Evolutionary conservation across 2,797 vertebrate genomes (phyloP).

Genomic region (Hoplostethus mediterraneus): DNA sequence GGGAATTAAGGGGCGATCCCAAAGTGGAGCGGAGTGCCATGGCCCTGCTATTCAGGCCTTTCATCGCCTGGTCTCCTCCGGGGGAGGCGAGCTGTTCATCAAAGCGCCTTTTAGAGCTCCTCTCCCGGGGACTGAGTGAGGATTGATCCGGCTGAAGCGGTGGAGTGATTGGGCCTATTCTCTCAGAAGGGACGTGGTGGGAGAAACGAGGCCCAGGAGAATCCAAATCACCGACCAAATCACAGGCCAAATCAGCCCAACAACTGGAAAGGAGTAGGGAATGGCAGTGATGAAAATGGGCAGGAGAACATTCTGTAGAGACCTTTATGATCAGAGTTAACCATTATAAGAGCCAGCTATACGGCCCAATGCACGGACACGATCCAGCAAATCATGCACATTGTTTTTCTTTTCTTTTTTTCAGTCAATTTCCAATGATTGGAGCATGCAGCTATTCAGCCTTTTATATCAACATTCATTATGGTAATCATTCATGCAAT

Average conservation of each 20-base stretch:
- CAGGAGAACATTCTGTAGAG: conserved; percentile 46
- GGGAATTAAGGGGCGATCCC: conserved; percentile 96
- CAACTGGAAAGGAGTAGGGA: conserved; percentile 18
- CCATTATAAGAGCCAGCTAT: not conserved
- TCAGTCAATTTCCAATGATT: conserved; percentile 25
- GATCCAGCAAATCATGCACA: conserved; percentile 5
- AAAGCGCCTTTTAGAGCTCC: conserved; percentile 89
- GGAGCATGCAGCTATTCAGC: conserved; percentile 20
- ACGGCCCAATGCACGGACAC: conserved; percentile 9
- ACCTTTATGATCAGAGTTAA: conserved; percentile 56
- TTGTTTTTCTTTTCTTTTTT: not conserved
- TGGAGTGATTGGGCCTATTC: conserved; percentile 84
- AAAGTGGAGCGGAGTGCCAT: conserved; percentile 93
- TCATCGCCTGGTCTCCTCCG: conserved; percentile 87
- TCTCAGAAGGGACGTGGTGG: conserved; percentile 73
- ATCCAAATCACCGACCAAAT: conserved; percentile 83
- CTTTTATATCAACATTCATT: conserved; percentile 64
- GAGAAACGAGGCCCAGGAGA: conserved; percentile 74
- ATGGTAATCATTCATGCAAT: conserved; percentile 63
- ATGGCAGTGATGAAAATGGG: conserved; percentile 64
- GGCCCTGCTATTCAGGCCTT: conserved; percentile 92
- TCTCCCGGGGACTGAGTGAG: conserved; percentile 79
- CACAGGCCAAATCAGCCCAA: conserved; percentile 76
- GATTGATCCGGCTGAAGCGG: conserved; percentile 73
- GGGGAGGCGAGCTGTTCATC: conserved; percentile 91